Evolutionary conservation across 2,113 vertebrate species (phyloP), one percentile per base, ranked within the genome.

Genomic region (Riparia riparia): DNA sequence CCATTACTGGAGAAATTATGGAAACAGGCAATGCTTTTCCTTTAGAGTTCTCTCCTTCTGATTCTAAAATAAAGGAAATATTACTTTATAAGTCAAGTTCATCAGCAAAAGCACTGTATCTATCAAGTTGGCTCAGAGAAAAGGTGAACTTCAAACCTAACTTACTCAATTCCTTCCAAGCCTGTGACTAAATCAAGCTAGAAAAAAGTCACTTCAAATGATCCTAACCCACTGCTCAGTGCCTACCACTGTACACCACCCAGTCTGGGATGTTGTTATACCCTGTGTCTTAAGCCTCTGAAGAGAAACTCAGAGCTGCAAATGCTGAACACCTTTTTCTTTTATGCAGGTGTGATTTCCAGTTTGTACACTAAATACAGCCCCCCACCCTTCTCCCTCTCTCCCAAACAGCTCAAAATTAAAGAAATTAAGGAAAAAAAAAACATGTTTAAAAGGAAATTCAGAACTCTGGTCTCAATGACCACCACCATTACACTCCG

Each of bases 171-270:
- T 29, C 63, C 54, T 94, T 86, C 66, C 44, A 88, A 68, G n/a
- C 1, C 25, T 1, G 2, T 71, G 22, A 45, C 20, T 45, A 83
- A 69, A 76, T 7, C 7, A 83, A 83, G 21, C 15, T 31, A 47
- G n/a, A 73, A 66, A 51, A 76, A 78, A 26, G 18, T 49, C 64
- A 78, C 18, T 44, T 61, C 15, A 41, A 1, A 1, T 56, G 12
- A 85, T 13, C 14, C n/a, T 39, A 68, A 57, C 15, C 20, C 34
- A 66, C 8, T 39, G 21, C 16, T 31, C 34, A 64, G 32, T 20
- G 28, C 11, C 42, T 42, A 49, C 6, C 21, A 47, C 12, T 44
- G n/a, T 1, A 13, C 0, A 1, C 25, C 24, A 60, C 8, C 34
- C 44, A 66, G 6, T 4, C 29, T 15, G 32, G 31, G 34, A 60